Percentiles rank a stretch among this genome's conserved stretches.
Evolutionary conservation across 2,113 vertebrate genomes (phyloP).

Genomic region (Paradoxurus hermaphroditus): DNA sequence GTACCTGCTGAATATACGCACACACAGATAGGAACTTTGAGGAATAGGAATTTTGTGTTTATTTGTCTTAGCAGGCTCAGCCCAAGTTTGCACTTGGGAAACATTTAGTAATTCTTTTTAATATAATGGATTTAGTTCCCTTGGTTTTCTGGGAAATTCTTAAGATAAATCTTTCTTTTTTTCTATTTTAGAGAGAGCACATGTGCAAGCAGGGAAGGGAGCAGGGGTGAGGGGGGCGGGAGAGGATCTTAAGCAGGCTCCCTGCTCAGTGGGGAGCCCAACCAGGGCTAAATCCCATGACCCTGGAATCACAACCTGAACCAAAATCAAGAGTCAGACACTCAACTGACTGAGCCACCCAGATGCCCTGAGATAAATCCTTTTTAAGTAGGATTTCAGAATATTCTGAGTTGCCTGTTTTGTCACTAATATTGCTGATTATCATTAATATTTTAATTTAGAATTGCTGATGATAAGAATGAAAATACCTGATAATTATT

Average conservation of each 20-base stretch:
- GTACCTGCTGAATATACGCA: background rate
- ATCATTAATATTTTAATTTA: background rate
- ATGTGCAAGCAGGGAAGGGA: too few species aligned
- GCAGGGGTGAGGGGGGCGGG: too few species aligned
- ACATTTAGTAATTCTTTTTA: background rate
- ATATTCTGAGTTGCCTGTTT: background rate
- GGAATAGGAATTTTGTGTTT: background rate
- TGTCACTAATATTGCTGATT: background rate
- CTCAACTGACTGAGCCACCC: too few species aligned
- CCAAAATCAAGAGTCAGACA: too few species aligned
- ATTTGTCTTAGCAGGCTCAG: background rate
- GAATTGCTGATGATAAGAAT: background rate
- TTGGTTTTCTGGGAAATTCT: background rate
- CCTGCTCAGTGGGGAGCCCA: too few species aligned
- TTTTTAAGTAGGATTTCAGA: background rate
- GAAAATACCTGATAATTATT: background rate
- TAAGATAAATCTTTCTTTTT: background rate
- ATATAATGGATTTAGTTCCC: background rate
- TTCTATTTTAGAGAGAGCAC: too few species aligned
- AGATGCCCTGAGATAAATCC: too few species aligned
- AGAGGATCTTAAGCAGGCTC: too few species aligned
- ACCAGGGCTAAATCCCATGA: too few species aligned
- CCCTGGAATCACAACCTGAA: too few species aligned
- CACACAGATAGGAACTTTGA: too few species aligned
- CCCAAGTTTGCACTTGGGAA: background rate